A percentile compares a stretch with the other conserved stretches of the same genome.
These are phyloP conservation scores for Drosophila prostipennis DNA, from an alignment of 2,888 invertebrate species.

Conservation along the genomic window DNA sequence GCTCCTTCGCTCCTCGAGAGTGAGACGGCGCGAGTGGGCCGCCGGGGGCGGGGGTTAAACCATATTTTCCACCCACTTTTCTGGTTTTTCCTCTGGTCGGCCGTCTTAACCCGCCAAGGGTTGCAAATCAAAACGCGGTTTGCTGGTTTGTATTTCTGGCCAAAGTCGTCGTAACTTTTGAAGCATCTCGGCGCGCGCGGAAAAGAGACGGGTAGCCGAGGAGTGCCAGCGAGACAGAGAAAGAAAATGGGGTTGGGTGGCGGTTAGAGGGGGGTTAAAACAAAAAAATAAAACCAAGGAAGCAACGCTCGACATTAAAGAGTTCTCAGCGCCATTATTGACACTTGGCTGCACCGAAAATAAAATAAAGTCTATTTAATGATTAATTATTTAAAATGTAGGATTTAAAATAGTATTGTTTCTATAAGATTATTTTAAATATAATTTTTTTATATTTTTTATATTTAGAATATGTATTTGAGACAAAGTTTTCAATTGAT, in stretches of 20 bases:
- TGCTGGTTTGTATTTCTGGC: conserved; percentile 80
- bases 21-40: not conserved
- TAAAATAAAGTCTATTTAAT: not conserved
- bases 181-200: conserved; percentile 25
- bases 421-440: not conserved
- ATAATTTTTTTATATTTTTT: too few relatives aligned
- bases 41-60: conserved; percentile 44
- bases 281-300: conserved; percentile 9
- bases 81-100: conserved; percentile 63
- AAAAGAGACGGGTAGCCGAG: conserved; percentile 25
- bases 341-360: conserved; percentile 66
- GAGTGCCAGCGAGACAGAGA: conserved; percentile 13
- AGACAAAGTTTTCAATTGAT: too few relatives aligned
- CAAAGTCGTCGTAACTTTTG: conserved; percentile 75
- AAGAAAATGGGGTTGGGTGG: not conserved
- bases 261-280: not conserved
- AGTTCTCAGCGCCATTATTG: conserved; percentile 76
- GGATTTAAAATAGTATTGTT: not conserved
- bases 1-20: not conserved
- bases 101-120: conserved; percentile 71
- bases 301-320: conserved; percentile 49
- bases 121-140: conserved; percentile 80
- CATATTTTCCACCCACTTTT: conserved; percentile 76
- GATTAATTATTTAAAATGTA: too few relatives aligned
- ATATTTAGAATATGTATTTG: too few relatives aligned